These are phyloP conservation scores for Agonopterix arenella DNA, from an alignment of 2,888 invertebrate genomes.

Conservation along the genomic window DNA sequence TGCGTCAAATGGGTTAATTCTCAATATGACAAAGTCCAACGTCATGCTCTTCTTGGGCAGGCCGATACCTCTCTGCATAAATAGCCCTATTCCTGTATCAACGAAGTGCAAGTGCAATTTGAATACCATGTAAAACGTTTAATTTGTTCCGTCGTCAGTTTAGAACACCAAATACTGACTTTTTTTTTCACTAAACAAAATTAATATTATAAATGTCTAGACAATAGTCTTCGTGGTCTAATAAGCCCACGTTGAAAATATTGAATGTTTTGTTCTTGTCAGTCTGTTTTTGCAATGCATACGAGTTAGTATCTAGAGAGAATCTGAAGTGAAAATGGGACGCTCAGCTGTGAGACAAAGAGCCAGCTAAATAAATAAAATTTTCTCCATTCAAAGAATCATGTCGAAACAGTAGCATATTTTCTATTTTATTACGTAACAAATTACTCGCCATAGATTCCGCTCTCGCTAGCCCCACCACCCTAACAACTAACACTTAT, in stretches of 20 bases:
- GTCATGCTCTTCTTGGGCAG: too few relatives aligned
- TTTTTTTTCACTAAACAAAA: too few relatives aligned
- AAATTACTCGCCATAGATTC: not conserved
- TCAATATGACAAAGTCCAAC: too few relatives aligned
- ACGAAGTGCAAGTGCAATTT: too few relatives aligned
- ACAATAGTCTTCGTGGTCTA: too few relatives aligned
- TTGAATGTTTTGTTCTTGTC: not conserved
- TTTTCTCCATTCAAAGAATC: not conserved
- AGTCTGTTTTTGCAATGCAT: not conserved
- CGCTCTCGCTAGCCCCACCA: conserved; percentile 12
- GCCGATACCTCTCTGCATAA: too few relatives aligned
- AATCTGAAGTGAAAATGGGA: not conserved
- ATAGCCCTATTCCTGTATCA: too few relatives aligned
- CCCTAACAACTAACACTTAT: conserved; percentile 19
- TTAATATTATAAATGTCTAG: too few relatives aligned
- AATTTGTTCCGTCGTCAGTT: too few relatives aligned
- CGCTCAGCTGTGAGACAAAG: not conserved
- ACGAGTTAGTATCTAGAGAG: not conserved
- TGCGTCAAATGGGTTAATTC: too few relatives aligned
- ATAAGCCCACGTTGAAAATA: not conserved
- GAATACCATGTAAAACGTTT: too few relatives aligned
- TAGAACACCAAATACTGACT: too few relatives aligned
- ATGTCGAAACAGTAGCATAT: not conserved
- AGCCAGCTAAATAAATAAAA: not conserved
- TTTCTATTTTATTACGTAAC: not conserved